These are phyloP conservation scores for Parelbella ahira DNA, from an alignment of 2,888 invertebrate species.

Conservation along the genomic window DNA sequence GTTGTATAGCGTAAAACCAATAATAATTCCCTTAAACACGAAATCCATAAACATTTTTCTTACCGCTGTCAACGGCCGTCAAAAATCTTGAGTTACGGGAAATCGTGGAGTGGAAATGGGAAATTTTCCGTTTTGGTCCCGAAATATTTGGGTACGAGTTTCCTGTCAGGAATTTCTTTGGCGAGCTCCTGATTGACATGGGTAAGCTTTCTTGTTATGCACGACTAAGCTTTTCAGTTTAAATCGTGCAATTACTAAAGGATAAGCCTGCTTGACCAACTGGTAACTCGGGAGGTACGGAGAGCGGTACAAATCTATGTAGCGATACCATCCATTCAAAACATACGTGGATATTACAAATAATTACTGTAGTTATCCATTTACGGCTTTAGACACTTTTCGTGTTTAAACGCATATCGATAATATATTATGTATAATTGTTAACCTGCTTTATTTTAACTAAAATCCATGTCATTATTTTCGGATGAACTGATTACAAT, in stretches of 20 bases:
- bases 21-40: slow-evolving; percentile 4
- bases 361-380: no score
- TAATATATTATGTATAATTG: no score
- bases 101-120: slow-evolving; percentile 13
- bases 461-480: no score
- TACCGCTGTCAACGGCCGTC: slow-evolving; percentile 15
- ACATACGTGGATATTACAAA: no score
- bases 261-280: slow-evolving; percentile 1
- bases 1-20: slow-evolving; percentile 10
- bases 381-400: no score
- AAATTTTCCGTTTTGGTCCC: slow-evolving; percentile 9
- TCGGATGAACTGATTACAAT: no score
- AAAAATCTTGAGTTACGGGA: slow-evolving; percentile 12
- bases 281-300: not conserved
- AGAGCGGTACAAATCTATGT: no score
- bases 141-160: slow-evolving; percentile 3
- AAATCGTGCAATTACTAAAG: slow-evolving; percentile 16
- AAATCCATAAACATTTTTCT: slow-evolving; percentile 19
- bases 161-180: slow-evolving; percentile 15
- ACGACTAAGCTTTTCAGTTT: slow-evolving; percentile 16
- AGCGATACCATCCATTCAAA: no score
- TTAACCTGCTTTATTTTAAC: no score
- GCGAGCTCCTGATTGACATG: slow-evolving; percentile 16
- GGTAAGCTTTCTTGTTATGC: slow-evolving; percentile 27
- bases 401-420: no score